Evolutionary conservation across 2,113 vertebrate species (phyloP).

Genomic region (Alces alces): DNA sequence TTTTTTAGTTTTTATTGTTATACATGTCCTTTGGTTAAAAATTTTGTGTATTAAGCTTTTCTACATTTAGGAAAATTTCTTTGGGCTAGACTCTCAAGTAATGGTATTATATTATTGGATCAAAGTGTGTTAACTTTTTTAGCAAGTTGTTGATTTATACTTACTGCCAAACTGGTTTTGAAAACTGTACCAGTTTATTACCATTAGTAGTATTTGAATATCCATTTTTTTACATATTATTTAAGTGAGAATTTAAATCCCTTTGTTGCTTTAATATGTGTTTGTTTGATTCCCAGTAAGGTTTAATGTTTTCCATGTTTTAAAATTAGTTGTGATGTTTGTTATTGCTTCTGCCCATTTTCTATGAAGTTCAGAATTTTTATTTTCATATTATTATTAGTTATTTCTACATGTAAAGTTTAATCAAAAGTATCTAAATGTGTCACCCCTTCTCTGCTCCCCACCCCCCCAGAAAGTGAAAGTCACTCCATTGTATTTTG

Average conservation of each 20-base stretch:
- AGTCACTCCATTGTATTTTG: neutral
- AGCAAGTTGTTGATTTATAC: neutral
- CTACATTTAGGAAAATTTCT: neutral
- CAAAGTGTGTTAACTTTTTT: neutral
- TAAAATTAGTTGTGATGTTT: conserved; percentile 14
- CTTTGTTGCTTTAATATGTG: neutral
- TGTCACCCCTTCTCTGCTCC: neutral
- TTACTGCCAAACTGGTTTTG: neutral
- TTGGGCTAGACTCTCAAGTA: neutral
- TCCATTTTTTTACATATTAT: neutral
- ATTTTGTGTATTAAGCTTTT: neutral
- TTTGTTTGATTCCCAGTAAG: neutral
- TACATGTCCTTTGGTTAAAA: neutral
- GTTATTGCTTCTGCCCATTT: neutral
- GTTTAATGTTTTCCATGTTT: neutral
- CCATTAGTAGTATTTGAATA: neutral
- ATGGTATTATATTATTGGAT: neutral
- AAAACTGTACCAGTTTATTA: neutral
- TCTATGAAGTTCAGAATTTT: neutral
- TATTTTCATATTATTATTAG: neutral
- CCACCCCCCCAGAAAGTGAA: fast-evolving
- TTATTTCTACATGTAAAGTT: neutral
- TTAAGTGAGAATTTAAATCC: neutral
- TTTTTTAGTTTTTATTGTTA: neutral
- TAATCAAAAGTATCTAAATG: neutral